Conservation (phyloP, 1,140 invertebrate genomes). For the Tyrophagus putrescentiae region DNA sequence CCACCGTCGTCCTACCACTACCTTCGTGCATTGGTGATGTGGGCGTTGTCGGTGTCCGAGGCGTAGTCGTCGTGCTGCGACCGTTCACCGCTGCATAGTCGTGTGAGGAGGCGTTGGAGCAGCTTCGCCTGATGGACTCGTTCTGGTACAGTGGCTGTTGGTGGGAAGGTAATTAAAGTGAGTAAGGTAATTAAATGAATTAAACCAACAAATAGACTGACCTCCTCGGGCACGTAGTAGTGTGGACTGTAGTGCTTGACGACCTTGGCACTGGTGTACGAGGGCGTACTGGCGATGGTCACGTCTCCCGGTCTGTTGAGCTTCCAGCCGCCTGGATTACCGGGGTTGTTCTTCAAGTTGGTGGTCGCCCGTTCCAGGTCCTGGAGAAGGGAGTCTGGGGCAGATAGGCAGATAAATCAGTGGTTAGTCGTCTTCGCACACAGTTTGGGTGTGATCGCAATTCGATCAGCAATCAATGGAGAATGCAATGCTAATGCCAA, state of each 20-base stretch:
- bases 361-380: conserved; percentile 22
- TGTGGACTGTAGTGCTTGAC: conserved; percentile 17
- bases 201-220: background rate
- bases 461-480: too few species aligned
- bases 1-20: background rate
- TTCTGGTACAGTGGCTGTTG: conserved; percentile 20
- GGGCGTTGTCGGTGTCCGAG: background rate
- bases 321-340: conserved; percentile 7
- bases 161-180: background rate
- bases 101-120: background rate
- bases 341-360: conserved; percentile 14
- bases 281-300: background rate
- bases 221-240: conserved; percentile 15
- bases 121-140: background rate
- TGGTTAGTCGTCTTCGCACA: too few species aligned
- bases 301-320: conserved; percentile 1
- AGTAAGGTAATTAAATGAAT: background rate
- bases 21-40: conserved; percentile 6
- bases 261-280: conserved; percentile 2
- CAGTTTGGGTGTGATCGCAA: too few species aligned
- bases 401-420: background rate
- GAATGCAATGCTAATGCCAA: too few species aligned
- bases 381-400: conserved; percentile 17
- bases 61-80: conserved; percentile 5
- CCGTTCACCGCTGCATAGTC: conserved; percentile 5